phyloP scores from a whole-genome alignment of 2,888 invertebrate genomes.

The Agriopis leucophaearia region DNA sequence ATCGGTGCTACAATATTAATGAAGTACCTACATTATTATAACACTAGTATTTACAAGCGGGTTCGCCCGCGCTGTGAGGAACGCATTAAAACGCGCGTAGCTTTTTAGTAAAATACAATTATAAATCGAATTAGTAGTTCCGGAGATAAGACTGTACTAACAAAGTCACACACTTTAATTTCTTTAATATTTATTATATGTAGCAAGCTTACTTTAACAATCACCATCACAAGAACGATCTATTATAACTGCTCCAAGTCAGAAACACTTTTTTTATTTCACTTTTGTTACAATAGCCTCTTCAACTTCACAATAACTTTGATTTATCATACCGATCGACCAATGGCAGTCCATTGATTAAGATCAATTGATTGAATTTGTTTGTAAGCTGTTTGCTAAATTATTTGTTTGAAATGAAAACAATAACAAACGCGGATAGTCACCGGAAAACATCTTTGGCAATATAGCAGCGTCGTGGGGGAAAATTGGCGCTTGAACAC shows the following conservation, averaged over 20 bases:
- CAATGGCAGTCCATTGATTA: conserved; percentile 14
- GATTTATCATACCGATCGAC: conserved; percentile 24
- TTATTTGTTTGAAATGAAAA: not conserved
- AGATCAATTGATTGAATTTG: conserved; percentile 12
- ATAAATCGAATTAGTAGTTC: too few relatives aligned
- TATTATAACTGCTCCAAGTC: conserved; percentile 1
- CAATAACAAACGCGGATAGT: not conserved
- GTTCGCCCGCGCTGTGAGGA: too few relatives aligned
- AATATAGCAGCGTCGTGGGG: too few relatives aligned
- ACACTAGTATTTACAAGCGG: too few relatives aligned
- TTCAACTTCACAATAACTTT: conserved; percentile 27
- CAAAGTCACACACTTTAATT: too few relatives aligned
- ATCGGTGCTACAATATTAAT: too few relatives aligned
- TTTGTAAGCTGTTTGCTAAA: conserved; percentile 7
- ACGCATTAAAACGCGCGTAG: too few relatives aligned
- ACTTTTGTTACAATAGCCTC: conserved; percentile 22
- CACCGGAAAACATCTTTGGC: too few relatives aligned
- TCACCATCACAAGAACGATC: conserved; percentile 13
- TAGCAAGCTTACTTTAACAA: conserved; percentile 1
- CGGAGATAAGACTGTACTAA: too few relatives aligned
- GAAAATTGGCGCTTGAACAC: too few relatives aligned
- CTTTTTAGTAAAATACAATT: too few relatives aligned
- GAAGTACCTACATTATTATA: too few relatives aligned
- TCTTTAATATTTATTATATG: not conserved
- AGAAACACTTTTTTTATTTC: conserved; percentile 8